These are phyloP conservation scores for Hypomecis atomaria DNA, from an alignment of 2,888 invertebrate species.

Conservation along the genomic window DNA sequence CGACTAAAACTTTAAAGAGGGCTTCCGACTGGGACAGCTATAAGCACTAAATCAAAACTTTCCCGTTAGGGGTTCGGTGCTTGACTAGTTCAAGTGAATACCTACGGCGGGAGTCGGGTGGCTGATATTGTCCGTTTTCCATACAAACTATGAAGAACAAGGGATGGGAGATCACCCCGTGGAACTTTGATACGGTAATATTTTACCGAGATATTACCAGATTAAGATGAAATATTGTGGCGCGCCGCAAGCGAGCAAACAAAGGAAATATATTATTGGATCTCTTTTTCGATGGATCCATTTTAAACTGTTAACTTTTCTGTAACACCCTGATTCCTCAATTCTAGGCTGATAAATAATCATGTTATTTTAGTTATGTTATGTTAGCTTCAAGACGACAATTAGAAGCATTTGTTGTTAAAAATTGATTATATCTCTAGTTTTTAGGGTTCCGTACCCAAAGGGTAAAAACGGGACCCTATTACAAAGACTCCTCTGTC, in stretches of 20 bases:
- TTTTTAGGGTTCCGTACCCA: no score
- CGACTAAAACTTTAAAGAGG: conserved; percentile 80
- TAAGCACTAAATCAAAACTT: conserved; percentile 84
- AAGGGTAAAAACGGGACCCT: no score
- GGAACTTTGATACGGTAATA: conserved; percentile 53
- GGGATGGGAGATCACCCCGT: conserved; percentile 52
- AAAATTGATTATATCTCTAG: no score
- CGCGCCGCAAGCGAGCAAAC: conserved; percentile 24
- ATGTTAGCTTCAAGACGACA: no score
- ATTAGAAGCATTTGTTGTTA: no score
- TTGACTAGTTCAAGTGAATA: conserved; percentile 71
- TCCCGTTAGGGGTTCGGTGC: conserved; percentile 67
- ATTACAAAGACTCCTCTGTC: no score
- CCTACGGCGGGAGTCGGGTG: conserved; percentile 60
- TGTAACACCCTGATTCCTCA: neutral
- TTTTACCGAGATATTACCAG: conserved; percentile 51
- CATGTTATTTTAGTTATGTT: no score
- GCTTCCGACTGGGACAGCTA: conserved; percentile 74
- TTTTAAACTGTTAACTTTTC: conserved; percentile 22
- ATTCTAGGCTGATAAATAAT: neutral
- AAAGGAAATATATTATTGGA: conserved; percentile 26
- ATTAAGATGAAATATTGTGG: conserved; percentile 40
- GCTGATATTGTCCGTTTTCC: conserved; percentile 65
- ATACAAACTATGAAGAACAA: conserved; percentile 63
- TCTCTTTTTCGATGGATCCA: conserved; percentile 21